A percentile compares a stretch with the other conserved stretches of the same genome.
These are phyloP conservation scores for Neodiprion fabricii DNA, from an alignment of 1,140 invertebrate species.

Conservation along the genomic window DNA sequence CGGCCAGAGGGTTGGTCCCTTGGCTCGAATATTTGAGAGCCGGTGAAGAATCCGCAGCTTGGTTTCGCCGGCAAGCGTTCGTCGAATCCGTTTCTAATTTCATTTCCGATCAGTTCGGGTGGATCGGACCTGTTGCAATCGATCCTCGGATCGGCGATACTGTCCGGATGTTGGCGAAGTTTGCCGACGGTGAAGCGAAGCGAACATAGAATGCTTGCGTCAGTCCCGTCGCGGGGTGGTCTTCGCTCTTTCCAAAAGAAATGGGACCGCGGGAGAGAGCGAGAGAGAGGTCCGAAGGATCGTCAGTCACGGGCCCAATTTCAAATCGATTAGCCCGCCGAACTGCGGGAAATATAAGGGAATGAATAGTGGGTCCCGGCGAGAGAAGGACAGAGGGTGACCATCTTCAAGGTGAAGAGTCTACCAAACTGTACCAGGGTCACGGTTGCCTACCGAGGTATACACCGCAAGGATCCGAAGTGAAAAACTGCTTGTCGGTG, in stretches of 20 bases:
- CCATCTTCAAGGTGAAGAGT: conserved; percentile 1
- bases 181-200: conserved; percentile 26
- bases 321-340: conserved; percentile 38
- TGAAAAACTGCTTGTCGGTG: not conserved
- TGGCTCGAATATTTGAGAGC: not conserved
- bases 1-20: too few species aligned
- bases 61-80: not conserved
- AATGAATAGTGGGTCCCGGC: not conserved
- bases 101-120: not conserved
- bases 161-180: conserved; percentile 29
- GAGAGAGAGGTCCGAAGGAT: conserved; percentile 32
- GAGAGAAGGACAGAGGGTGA: not conserved
- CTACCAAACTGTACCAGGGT: not conserved
- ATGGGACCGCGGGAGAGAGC: conserved; percentile 31
- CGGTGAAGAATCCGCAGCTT: not conserved
- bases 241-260: conserved; percentile 30
- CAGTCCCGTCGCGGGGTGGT: conserved; percentile 32
- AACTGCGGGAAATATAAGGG: not conserved
- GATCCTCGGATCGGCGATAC: conserved; percentile 13
- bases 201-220: conserved; percentile 26
- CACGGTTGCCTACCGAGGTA: not conserved
- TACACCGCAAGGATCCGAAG: not conserved
- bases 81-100: not conserved
- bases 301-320: conserved; percentile 39
- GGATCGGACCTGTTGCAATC: not conserved